A percentile compares a stretch with the other conserved stretches of the same genome.
phyloP scores from a whole-genome alignment of 2,797 vertebrate species.

The Sebastiscus albofasciatus region DNA sequence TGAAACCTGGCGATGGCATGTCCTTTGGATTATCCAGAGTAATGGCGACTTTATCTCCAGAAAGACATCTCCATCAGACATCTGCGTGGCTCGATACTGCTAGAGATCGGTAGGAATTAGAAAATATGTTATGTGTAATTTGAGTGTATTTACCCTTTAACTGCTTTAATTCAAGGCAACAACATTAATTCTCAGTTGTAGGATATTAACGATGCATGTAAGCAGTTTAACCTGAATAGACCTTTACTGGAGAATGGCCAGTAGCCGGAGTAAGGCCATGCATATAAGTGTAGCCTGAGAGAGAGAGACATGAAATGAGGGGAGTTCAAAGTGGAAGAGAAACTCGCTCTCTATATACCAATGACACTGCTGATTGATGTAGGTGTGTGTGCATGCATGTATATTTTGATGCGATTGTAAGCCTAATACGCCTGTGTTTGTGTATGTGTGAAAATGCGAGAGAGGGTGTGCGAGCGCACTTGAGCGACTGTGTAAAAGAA shows the following conservation, averaged over 20 bases:
- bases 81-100: neutral
- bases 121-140: neutral
- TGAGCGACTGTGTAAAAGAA: constrained; percentile 66
- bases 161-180: constrained; percentile 15
- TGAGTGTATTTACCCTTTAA: neutral
- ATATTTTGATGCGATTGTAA: neutral
- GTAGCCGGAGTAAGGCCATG: constrained; percentile 4
- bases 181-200: constrained; percentile 6
- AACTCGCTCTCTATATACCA: constrained; percentile 3
- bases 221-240: constrained; percentile 46
- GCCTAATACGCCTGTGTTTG: constrained; percentile 1
- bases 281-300: constrained; percentile 13
- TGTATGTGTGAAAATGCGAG: constrained; percentile 10
- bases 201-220: constrained; percentile 22
- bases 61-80: neutral
- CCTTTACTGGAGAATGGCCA: constrained; percentile 30
- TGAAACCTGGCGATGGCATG: neutral
- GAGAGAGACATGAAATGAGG: constrained; percentile 28
- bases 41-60: neutral
- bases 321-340: constrained; percentile 26
- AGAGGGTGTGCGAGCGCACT: constrained; percentile 28
- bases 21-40: neutral
- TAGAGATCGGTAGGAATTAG: neutral
- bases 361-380: neutral
- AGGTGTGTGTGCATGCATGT: neutral